Evolutionary conservation across 2,797 vertebrate genomes (phyloP).

Genomic region (Sorex maritimensis): DNA sequence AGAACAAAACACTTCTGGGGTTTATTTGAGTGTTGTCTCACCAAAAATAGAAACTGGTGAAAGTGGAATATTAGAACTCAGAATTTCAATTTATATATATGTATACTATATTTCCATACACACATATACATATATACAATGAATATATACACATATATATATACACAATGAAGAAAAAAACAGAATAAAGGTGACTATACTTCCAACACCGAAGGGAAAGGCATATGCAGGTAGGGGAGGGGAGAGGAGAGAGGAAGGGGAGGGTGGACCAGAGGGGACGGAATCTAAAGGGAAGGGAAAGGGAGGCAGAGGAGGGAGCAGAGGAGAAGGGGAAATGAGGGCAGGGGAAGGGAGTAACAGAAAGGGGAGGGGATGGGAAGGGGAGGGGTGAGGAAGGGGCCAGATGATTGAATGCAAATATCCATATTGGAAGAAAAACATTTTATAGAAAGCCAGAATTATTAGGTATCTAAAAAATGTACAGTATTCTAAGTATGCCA

Average conservation of each 20-base stretch:
- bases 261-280: too few relatives aligned
- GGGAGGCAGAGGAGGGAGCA: too few relatives aligned
- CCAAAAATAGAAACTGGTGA: constrained; percentile 45
- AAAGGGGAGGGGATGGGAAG: too few relatives aligned
- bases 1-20: constrained; percentile 63
- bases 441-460: constrained; percentile 59
- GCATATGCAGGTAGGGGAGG: too few relatives aligned
- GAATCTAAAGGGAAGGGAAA: neutral
- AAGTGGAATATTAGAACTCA: constrained; percentile 58
- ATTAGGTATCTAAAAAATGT: neutral
- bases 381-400: too few relatives aligned
- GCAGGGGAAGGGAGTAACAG: neutral
- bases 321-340: neutral
- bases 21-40: constrained; percentile 54
- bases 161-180: too few relatives aligned
- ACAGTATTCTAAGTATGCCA: neutral
- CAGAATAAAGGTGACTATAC: too few relatives aligned
- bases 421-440: constrained; percentile 50
- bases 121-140: too few relatives aligned
- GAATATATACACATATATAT: too few relatives aligned
- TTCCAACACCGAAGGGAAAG: too few relatives aligned
- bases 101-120: neutral
- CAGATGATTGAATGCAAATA: neutral
- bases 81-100: constrained; percentile 7
- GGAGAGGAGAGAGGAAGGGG: too few relatives aligned